A percentile compares a stretch with the other conserved stretches of the same genome.
phyloP scores from a whole-genome alignment of 2,797 vertebrate species.

The Spinus pinus region DNA sequence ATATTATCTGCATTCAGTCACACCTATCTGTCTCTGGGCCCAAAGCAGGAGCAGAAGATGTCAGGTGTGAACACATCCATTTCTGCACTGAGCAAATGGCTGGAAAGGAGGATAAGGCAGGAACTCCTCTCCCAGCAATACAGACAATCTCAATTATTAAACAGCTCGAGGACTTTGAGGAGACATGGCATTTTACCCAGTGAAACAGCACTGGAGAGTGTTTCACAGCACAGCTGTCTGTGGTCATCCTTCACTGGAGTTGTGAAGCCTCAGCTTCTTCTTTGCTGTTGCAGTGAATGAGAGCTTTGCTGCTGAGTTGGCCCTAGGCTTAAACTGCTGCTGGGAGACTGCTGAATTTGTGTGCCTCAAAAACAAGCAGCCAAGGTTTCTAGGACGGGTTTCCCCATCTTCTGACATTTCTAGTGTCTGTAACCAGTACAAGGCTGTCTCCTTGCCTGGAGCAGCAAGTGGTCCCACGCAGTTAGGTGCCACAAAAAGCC shows the following conservation, averaged over 20 bases:
- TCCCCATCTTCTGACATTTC: neutral
- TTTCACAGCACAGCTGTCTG: neutral
- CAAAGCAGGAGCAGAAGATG: neutral
- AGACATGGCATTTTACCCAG: neutral
- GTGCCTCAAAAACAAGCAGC: neutral
- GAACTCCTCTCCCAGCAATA: neutral
- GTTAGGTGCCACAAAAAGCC: neutral
- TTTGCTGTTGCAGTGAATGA: fast-evolving
- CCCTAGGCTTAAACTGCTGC: neutral
- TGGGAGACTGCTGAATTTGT: neutral
- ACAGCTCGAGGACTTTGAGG: neutral
- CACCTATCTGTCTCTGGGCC: neutral
- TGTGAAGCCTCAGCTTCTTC: neutral
- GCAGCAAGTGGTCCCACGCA: neutral
- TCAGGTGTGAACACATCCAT: fast-evolving
- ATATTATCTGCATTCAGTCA: neutral
- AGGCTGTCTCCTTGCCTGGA: neutral
- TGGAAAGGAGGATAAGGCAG: neutral
- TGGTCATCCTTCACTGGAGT: neutral
- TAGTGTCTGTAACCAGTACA: neutral
- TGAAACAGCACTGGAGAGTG: neutral
- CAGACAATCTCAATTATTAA: neutral
- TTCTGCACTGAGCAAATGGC: neutral
- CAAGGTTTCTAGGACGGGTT: neutral
- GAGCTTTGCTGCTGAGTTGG: neutral